Evolutionary conservation across 2,797 vertebrate species (phyloP), one percentile per base, ranked within the genome.

Genomic region (Anguilla marmorata): DNA sequence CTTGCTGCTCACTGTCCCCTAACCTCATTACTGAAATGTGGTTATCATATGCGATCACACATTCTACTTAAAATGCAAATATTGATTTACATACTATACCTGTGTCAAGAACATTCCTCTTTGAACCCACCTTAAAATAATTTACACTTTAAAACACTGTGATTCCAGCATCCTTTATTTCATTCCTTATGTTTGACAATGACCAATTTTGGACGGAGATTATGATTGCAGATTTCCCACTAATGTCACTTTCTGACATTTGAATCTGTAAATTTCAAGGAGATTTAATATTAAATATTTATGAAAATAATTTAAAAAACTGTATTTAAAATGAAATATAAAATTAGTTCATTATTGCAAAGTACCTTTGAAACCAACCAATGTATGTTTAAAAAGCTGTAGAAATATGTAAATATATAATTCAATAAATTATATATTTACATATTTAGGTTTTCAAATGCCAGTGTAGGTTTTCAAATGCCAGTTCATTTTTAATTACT

Each of bases 291-390:
- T 76, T 76, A 41, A 41, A 76, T 76, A 76, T 76, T 41, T 33
- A 76, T 41, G 45, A 41, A 76, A 76, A 19, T 76, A 27, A 41
- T 19, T 21, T 41, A 3, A 19, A 72, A 76, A 14, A 41, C 6
- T 41, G 33, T 12, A 74, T 74, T 74, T 74, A 74, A 74, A 74
- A 74, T 37, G 2, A 30, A 74, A 74, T 37, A 12, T 72, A 27
- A 72, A 72, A 72, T 72, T n/a, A 74, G 69, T 33, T 74, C 69
- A 74, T 74, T 30, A 74, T 74, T 74, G 30, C 30, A 74, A 33
- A 30, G 30, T 30, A 74, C 69, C 69, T 14, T 74, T 33, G 69
- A 74, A 74, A 37, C 11, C 69, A 33, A 74, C 30, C 27, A 74
- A 74, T 27, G 33, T 74, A 27, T 33, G 27, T 74, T 11, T 2